phyloP scores from a whole-genome alignment of 2,888 invertebrate species.

The Mayetiola destructor region DNA sequence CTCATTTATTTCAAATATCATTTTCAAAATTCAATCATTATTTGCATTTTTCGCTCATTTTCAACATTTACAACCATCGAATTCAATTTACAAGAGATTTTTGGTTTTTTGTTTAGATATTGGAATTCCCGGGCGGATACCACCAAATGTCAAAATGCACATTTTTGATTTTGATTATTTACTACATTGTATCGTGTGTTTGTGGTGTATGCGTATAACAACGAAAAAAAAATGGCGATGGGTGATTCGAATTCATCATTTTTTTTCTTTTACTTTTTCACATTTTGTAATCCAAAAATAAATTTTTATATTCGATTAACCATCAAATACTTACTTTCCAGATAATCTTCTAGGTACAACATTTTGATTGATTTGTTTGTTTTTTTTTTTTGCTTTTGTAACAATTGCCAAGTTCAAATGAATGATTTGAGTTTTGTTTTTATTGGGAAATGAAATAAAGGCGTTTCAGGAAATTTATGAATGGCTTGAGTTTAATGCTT shows the following conservation, averaged over 20 bases:
- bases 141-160: constrained; percentile 4
- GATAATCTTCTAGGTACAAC: constrained; percentile 95
- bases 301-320: not conserved
- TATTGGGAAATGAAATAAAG: not conserved
- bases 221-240: not conserved
- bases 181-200: not conserved
- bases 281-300: not conserved
- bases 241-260: not conserved
- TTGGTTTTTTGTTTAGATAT: too few species aligned
- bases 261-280: not conserved
- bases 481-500: not conserved
- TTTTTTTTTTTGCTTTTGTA: not conserved
- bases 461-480: not conserved
- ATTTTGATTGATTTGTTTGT: constrained; percentile 36
- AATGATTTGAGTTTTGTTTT: constrained; percentile 3
- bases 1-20: too few species aligned
- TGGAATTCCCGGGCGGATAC: too few species aligned
- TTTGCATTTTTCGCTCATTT: too few species aligned
- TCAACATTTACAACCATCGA: too few species aligned
- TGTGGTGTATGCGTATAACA: not conserved
- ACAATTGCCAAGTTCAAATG: too few species aligned
- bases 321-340: constrained; percentile 69
- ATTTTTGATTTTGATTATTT: not conserved
- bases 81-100: too few species aligned
- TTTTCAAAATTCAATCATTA: too few species aligned